Percentiles rank a stretch among this genome's conserved stretches.
phyloP scores from a whole-genome alignment of 2,113 vertebrate genomes.

The Proterorhinus semilunaris region DNA sequence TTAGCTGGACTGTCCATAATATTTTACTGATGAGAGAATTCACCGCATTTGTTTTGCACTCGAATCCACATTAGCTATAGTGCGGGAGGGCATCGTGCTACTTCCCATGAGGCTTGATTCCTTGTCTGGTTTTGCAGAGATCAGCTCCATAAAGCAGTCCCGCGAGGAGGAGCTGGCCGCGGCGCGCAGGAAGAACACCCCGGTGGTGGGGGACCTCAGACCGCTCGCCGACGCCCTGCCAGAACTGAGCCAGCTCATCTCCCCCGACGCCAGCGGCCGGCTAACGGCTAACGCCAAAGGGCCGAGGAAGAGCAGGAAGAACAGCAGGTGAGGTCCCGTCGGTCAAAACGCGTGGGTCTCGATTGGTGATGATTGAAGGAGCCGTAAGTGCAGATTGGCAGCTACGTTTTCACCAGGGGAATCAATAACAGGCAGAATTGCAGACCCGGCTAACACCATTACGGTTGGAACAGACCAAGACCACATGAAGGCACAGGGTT shows the following conservation, averaged over 20 bases:
- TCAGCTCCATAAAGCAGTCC: conserved; percentile 81
- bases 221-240: conserved; percentile 86
- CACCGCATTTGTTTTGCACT: too few relatives aligned
- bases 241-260: conserved; percentile 79
- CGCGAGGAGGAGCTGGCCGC: conserved; percentile 78
- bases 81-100: too few relatives aligned
- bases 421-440: too few relatives aligned
- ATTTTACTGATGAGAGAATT: too few relatives aligned
- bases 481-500: too few relatives aligned
- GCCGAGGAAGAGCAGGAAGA: conserved; percentile 51
- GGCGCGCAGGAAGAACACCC: conserved; percentile 76
- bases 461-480: too few relatives aligned
- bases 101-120: not conserved
- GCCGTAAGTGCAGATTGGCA: too few relatives aligned
- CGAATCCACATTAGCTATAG: too few relatives aligned
- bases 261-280: not conserved
- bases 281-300: not conserved
- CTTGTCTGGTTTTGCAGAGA: conserved; percentile 74
- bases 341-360: not conserved
- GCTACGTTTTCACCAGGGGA: too few relatives aligned
- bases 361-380: too few relatives aligned
- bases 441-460: too few relatives aligned
- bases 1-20: too few relatives aligned
- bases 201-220: conserved; percentile 88
- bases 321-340: conserved; percentile 52